phyloP scores from a whole-genome alignment of 2,113 vertebrate genomes.

The Ameiurus melas region DNA sequence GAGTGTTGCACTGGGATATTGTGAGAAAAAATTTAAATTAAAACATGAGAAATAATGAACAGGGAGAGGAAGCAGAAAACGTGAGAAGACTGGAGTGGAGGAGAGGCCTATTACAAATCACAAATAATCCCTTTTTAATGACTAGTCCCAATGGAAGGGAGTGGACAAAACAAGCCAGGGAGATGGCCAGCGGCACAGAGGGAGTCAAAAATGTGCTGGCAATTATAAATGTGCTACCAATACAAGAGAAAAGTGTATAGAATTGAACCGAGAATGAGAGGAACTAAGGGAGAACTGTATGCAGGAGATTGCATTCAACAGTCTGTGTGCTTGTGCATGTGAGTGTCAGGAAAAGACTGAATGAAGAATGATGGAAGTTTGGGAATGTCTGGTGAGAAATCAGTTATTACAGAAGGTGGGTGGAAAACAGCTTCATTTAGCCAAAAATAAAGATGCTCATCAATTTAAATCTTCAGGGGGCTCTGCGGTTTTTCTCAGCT shows the following conservation, averaged over 20 bases:
- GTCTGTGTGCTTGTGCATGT: constrained; percentile 48
- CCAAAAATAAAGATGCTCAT: constrained; percentile 77
- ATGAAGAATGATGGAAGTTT: constrained; percentile 75
- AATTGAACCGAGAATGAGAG: constrained; percentile 43
- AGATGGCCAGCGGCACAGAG: constrained; percentile 41
- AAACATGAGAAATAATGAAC: background rate
- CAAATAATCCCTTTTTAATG: constrained; percentile 32
- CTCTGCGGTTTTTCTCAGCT: constrained; percentile 54
- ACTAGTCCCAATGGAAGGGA: background rate
- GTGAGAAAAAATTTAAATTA: constrained; percentile 1
- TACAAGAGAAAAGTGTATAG: constrained; percentile 41
- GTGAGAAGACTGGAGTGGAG: background rate
- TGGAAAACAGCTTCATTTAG: constrained; percentile 74
- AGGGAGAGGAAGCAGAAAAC: constrained; percentile 34
- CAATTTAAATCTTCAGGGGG: constrained; percentile 72
- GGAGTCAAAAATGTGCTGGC: constrained; percentile 50
- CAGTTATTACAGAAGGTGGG: constrained; percentile 72
- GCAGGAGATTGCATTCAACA: constrained; percentile 42
- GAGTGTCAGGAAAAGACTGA: constrained; percentile 54
- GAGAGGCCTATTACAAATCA: constrained; percentile 26
- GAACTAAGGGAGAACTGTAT: constrained; percentile 45
- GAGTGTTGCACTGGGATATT: no score
- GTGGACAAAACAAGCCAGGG: constrained; percentile 25
- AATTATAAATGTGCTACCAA: constrained; percentile 56
- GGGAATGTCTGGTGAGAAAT: constrained; percentile 70